Base-by-base conservation (phyloP, 2,113 vertebrate species). In the Hylia prasina region DNA sequence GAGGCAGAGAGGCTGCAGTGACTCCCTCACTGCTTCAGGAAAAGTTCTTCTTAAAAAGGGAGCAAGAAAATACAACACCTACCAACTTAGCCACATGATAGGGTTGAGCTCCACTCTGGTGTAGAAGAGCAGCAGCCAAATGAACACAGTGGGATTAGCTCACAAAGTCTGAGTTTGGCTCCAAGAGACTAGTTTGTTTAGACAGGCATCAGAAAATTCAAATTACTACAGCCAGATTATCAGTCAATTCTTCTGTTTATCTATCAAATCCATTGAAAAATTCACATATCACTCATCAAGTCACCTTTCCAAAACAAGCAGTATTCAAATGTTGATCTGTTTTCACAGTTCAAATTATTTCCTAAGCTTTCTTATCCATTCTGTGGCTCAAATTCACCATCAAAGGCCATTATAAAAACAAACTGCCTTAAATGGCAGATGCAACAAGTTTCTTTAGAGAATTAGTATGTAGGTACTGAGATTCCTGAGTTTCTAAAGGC, bases 401-500 rank as follows among this genome's bases (percentile, higher is more conserved):
- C 50, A 92, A 88, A 95, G 16, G 2, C 10, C 44, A 83, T 44
- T 35, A 37, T 60, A 51, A 20, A 53, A 94, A 92, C 86, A 50
- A 65, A 31, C 1, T 4, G 30, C 3, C 3, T 89, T 57, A 65
- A 5, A 40, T 17, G 79, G 18, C 31, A 95, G 11, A 88, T 1
- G 1, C 30, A 93, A 53, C 5, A 57, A 58, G 2, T 53, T 77
- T 63, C 3, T 35, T 31, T 10, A 8, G 54, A 48, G 76, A 50
- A 44, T 2, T 17, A 79, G 15, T n/a, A 44, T 76, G 65, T 73
- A 77, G 13, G 11, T 79, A 39, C 42, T 57, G 18, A 82, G 90
- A 86, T 64, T 50, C 47, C 40, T 85, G 42, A 71, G 11, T 86
- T 91, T 96, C 22, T 70, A 72, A 97, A 95, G 82, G 33, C 23